Conservation (phyloP, 2,888 invertebrate species). For the Agriopis marginaria region DNA sequence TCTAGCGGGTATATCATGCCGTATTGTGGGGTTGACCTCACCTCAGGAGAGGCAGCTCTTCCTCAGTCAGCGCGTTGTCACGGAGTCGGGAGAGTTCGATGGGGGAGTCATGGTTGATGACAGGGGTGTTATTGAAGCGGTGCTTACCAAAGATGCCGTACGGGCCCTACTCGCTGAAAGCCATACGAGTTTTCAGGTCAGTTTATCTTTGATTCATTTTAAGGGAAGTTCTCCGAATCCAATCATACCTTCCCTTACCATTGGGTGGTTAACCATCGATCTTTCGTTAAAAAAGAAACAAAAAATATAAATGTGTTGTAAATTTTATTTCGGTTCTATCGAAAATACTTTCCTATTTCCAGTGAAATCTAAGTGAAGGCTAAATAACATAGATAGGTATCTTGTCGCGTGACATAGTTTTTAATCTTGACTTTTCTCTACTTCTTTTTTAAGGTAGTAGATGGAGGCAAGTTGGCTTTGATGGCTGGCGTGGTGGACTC, state of each 20-base stretch:
- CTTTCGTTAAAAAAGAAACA: too few species aligned
- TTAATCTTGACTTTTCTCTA: not conserved
- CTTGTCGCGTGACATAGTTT: too few species aligned
- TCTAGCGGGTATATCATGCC: conserved; percentile 36
- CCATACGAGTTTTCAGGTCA: conserved; percentile 50
- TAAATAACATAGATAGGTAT: too few species aligned
- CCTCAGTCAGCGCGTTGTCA: conserved; percentile 77
- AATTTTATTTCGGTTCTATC: too few species aligned
- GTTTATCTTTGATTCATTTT: conserved; percentile 4
- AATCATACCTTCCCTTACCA: too few species aligned
- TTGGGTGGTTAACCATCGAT: too few species aligned
- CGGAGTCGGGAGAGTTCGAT: conserved; percentile 81
- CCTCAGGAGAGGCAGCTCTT: conserved; percentile 64
- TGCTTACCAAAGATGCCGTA: conserved; percentile 77
- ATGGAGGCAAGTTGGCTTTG: conserved; percentile 74
- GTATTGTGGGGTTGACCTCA: conserved; percentile 34
- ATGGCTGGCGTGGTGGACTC: conserved; percentile 91
- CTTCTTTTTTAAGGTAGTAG: conserved; percentile 55
- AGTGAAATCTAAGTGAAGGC: too few species aligned
- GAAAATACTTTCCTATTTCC: too few species aligned
- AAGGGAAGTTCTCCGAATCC: too few species aligned
- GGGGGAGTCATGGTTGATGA: conserved; percentile 87
- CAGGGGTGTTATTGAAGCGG: conserved; percentile 85
- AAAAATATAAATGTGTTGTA: too few species aligned
- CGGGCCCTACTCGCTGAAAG: conserved; percentile 69